Evolutionary conservation across 2,113 vertebrate species (phyloP).

Genomic region (Upupa epops): DNA sequence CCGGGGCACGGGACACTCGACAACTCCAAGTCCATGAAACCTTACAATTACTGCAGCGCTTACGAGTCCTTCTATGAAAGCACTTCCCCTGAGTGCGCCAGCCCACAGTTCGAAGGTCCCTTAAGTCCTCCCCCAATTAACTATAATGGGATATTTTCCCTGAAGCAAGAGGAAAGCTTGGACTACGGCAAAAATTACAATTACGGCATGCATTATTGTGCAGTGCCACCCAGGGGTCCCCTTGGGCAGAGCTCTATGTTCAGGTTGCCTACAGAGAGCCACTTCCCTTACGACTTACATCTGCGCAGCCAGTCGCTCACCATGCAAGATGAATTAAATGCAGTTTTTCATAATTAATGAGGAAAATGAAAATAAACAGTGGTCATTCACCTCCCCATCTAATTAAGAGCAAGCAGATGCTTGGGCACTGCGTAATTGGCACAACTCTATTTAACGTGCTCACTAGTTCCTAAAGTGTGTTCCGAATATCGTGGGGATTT

Average conservation of each 20-base stretch:
- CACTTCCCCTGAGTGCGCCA: constrained; percentile 90
- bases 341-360: constrained; percentile 96
- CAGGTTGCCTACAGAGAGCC: constrained; percentile 92
- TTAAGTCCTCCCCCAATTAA: constrained; percentile 95
- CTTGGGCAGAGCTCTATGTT: constrained; percentile 94
- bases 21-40: constrained; percentile 90
- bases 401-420: constrained; percentile 86
- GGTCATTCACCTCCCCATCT: constrained; percentile 85
- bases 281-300: constrained; percentile 98
- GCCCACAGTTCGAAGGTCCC: constrained; percentile 92
- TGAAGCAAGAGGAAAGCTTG: constrained; percentile 95
- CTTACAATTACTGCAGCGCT: constrained; percentile 89
- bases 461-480: constrained; percentile 81
- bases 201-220: constrained; percentile 97
- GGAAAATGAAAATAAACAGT: constrained; percentile 89
- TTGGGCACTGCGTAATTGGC: constrained; percentile 77
- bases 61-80: constrained; percentile 97
- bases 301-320: constrained; percentile 94
- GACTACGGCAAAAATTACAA: constrained; percentile 95
- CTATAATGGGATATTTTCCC: constrained; percentile 99
- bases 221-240: constrained; percentile 90
- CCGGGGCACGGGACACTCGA: constrained; percentile 87
- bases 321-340: constrained; percentile 95
- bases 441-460: constrained; percentile 80
- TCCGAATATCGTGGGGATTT: constrained; percentile 78